Conservation (phyloP, 2,797 vertebrate genomes). For the Botia kubotai region DNA sequence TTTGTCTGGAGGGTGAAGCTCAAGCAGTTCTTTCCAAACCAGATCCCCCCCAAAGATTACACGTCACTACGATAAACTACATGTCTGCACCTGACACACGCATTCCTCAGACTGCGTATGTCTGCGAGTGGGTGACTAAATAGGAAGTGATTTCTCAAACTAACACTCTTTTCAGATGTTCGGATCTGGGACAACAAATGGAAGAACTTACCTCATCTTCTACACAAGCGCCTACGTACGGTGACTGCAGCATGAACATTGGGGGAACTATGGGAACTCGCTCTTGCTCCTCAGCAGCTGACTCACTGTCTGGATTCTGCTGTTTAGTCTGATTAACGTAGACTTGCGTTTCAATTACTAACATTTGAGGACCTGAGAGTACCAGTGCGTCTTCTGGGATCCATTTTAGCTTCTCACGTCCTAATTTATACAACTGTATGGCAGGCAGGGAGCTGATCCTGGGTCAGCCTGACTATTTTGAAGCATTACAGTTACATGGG, state of each 20-base stretch:
- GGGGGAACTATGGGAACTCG: conserved; percentile 68
- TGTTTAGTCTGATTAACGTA: conserved; percentile 34
- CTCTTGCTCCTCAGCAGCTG: conserved; percentile 63
- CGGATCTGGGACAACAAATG: conserved; percentile 41
- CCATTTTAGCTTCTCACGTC: not conserved
- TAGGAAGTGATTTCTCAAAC: conserved; percentile 21
- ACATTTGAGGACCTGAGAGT: not conserved
- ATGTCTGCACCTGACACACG: conserved; percentile 42
- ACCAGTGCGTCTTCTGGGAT: not conserved
- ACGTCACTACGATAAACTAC: conserved; percentile 8
- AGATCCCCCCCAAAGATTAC: not conserved
- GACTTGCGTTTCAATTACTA: not conserved
- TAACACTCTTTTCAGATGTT: conserved; percentile 33
- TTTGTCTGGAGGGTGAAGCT: not conserved
- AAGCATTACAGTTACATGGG: conserved; percentile 31
- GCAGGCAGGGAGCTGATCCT: not conserved
- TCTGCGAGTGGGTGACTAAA: conserved; percentile 39
- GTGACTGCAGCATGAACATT: conserved; percentile 45
- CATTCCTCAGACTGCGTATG: conserved; percentile 39
- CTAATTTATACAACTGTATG: not conserved
- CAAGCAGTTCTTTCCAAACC: conserved; percentile 14
- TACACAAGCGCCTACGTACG: conserved; percentile 52
- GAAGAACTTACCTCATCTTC: conserved; percentile 58
- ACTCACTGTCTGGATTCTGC: conserved; percentile 73
- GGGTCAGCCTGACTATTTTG: not conserved